Evolutionary conservation across 1,140 invertebrate genomes (phyloP).

Genomic region (Brachionus rubens): DNA sequence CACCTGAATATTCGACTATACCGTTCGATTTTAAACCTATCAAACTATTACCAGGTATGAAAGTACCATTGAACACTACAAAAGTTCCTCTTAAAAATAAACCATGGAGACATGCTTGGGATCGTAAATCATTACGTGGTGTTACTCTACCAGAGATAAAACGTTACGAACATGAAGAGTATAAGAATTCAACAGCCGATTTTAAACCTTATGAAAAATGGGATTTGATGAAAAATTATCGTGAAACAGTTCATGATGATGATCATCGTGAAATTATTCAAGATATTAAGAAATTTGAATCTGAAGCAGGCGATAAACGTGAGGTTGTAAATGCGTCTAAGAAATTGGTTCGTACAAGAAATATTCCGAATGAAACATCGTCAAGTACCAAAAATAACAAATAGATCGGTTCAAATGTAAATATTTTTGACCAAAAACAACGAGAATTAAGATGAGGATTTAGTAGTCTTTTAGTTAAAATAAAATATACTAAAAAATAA

Average conservation of each 20-base stretch:
- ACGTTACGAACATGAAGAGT: conserved; percentile 12
- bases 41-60: conserved; percentile 69
- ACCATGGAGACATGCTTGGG: conserved; percentile 82
- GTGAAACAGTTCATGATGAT: conserved; percentile 37
- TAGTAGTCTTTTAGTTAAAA: too few species aligned
- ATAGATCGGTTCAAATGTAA: too few species aligned
- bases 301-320: conserved; percentile 1
- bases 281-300: conserved; percentile 45
- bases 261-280: conserved; percentile 38
- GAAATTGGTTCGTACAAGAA: conserved; percentile 43
- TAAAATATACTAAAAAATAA: not conserved
- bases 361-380: not conserved
- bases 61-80: conserved; percentile 79
- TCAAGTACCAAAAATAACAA: not conserved
- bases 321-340: conserved; percentile 26
- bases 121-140: conserved; percentile 74
- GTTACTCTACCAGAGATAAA: conserved; percentile 48
- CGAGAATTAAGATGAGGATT: too few species aligned
- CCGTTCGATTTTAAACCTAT: conserved; percentile 85
- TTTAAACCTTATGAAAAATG: conserved; percentile 42
- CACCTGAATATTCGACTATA: conserved; percentile 86
- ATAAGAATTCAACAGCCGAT: conserved; percentile 1
- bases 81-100: conserved; percentile 77
- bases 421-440: too few species aligned
- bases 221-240: conserved; percentile 45